Percentiles rank a stretch among this genome's conserved stretches.
These are phyloP conservation scores for Aricia agestis DNA, from an alignment of 1,140 invertebrate species.

Conservation along the genomic window DNA sequence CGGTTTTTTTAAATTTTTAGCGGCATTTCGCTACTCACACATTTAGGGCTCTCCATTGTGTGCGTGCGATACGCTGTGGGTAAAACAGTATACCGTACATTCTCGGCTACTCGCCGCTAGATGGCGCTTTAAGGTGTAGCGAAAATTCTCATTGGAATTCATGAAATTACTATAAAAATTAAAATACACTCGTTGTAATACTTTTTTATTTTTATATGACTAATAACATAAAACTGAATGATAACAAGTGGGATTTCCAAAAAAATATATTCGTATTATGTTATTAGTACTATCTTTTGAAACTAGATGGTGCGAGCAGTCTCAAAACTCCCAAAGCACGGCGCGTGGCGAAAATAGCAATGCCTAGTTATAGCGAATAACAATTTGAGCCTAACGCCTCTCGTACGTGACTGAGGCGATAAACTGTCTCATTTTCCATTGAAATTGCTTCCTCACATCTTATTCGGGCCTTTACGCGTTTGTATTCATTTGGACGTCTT, in stretches of 20 bases:
- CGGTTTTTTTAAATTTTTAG: constrained; percentile 47
- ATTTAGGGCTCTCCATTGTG: constrained; percentile 26
- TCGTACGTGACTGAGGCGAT: constrained; percentile 61
- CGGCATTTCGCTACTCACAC: constrained; percentile 52
- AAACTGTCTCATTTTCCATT: constrained; percentile 67
- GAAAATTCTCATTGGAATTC: constrained; percentile 13
- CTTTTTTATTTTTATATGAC: too few species aligned
- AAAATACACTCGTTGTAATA: too few species aligned
- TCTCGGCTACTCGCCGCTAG: constrained; percentile 47
- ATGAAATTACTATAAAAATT: too few species aligned
- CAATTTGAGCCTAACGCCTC: constrained; percentile 38
- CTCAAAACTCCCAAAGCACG: constrained; percentile 23
- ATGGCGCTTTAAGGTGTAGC: constrained; percentile 34
- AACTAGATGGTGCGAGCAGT: constrained; percentile 48
- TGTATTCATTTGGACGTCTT: constrained; percentile 65
- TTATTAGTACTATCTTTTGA: not conserved
- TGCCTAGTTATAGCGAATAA: constrained; percentile 17
- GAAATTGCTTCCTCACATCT: constrained; percentile 67
- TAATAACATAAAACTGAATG: too few species aligned
- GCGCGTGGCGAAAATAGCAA: not conserved
- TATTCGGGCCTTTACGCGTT: constrained; percentile 57
- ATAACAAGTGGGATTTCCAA: too few species aligned
- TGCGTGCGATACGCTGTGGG: constrained; percentile 27
- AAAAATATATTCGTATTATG: too few species aligned
- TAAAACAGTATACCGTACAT: constrained; percentile 43